Conservation (phyloP, 2,797 vertebrate species). For the Simalia tracyae region DNA sequence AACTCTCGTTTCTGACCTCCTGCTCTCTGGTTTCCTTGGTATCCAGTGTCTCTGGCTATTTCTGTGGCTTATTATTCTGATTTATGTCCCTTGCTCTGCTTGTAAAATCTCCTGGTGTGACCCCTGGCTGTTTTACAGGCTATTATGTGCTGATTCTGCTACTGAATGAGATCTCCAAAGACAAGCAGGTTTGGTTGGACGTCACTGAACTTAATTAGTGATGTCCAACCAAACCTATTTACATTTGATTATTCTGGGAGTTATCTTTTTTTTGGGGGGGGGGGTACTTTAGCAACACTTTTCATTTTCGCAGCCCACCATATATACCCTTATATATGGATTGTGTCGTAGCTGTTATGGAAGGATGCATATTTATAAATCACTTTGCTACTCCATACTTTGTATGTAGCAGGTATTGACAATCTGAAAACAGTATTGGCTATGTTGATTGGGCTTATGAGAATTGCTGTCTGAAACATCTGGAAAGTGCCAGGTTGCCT, state of each 20-base stretch:
- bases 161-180: not conserved
- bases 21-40: not conserved
- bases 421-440: not conserved
- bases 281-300: not conserved
- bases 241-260: not conserved
- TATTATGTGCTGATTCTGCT: not conserved
- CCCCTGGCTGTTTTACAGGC: not conserved
- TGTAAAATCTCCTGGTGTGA: not conserved
- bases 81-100: not conserved
- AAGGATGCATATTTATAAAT: not conserved
- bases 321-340: not conserved
- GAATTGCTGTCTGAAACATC: not conserved
- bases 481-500: not conserved
- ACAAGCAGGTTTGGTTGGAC: not conserved
- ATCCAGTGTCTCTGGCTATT: not conserved
- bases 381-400: not conserved
- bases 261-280: not conserved
- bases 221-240: not conserved
- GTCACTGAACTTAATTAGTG: not conserved
- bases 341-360: not conserved
- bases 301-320: not conserved
- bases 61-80: not conserved
- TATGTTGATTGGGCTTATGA: not conserved
- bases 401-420: not conserved
- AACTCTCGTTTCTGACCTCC: not conserved